A percentile compares a stretch with the other conserved stretches of the same genome.
Evolutionary conservation across 2,888 invertebrate genomes (phyloP).

Genomic region (Spodoptera littoralis): DNA sequence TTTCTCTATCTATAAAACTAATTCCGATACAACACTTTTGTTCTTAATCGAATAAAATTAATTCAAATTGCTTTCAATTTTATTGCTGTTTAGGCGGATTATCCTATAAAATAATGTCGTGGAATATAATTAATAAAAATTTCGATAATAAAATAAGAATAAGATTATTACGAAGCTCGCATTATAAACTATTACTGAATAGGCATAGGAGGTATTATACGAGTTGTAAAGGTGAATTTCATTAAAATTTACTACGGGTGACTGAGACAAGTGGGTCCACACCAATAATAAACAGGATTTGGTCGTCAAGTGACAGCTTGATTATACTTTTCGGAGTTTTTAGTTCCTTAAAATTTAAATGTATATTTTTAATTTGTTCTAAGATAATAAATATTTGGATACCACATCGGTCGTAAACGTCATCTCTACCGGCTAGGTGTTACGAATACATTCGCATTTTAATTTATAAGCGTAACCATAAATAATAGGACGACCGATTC

Average conservation of each 20-base stretch:
- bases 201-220: slow-evolving; percentile 62
- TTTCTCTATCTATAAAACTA: neutral
- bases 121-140: slow-evolving; percentile 68
- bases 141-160: slow-evolving; percentile 70
- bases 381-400: slow-evolving; percentile 80
- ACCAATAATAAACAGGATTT: slow-evolving; percentile 78
- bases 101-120: slow-evolving; percentile 54
- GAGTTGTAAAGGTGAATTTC: slow-evolving; percentile 67
- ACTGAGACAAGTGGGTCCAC: slow-evolving; percentile 66
- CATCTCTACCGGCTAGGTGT: slow-evolving; percentile 70
- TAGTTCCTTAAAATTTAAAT: slow-evolving; percentile 72
- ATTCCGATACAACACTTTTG: slow-evolving; percentile 13
- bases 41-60: slow-evolving; percentile 17
- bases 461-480: slow-evolving; percentile 67
- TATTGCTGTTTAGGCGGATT: slow-evolving; percentile 55
- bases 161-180: slow-evolving; percentile 67
- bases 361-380: slow-evolving; percentile 82
- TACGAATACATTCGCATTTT: slow-evolving; percentile 69
- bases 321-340: slow-evolving; percentile 57
- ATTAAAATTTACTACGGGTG: slow-evolving; percentile 81
- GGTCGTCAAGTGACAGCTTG: slow-evolving; percentile 70
- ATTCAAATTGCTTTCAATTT: slow-evolving; percentile 57
- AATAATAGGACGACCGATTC: slow-evolving; percentile 64
- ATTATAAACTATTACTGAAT: slow-evolving; percentile 57
- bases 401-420: slow-evolving; percentile 74